Conservation (phyloP, 1,140 invertebrate genomes). For the Drosophila tani region DNA sequence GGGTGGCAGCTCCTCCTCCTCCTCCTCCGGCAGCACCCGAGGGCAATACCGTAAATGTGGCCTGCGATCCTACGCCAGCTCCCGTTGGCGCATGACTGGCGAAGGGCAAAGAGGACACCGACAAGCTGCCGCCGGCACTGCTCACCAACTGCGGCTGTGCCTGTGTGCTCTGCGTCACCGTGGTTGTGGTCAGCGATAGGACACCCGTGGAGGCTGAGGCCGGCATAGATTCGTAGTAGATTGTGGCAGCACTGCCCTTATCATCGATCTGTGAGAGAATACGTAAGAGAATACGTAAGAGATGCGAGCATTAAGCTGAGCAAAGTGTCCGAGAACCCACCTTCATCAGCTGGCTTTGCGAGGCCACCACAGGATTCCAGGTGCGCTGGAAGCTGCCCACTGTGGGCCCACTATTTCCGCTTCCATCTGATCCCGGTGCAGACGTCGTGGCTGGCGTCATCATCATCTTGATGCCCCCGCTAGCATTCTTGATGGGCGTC, state of each 20-base stretch:
- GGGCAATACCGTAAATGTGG: constrained; percentile 80
- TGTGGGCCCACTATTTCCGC: constrained; percentile 11
- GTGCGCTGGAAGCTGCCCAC: constrained; percentile 41
- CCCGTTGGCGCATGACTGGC: constrained; percentile 45
- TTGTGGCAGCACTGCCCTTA: constrained; percentile 73
- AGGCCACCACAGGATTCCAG: constrained; percentile 59
- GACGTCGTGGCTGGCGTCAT: constrained; percentile 65
- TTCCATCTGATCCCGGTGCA: background rate
- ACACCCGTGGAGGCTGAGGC: constrained; percentile 78
- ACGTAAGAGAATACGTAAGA: background rate
- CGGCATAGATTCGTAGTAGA: constrained; percentile 83
- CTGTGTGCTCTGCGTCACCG: constrained; percentile 75
- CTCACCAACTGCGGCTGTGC: constrained; percentile 71
- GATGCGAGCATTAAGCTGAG: too few relatives aligned
- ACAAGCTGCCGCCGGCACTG: constrained; percentile 56
- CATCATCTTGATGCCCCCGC: constrained; percentile 79
- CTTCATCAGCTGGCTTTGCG: constrained; percentile 44
- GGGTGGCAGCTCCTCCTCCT: constrained; percentile 44
- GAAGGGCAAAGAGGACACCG: constrained; percentile 77
- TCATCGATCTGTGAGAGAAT: constrained; percentile 39
- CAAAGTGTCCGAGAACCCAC: constrained; percentile 16
- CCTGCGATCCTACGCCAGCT: constrained; percentile 57
- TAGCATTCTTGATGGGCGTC: constrained; percentile 77
- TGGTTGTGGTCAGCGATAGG: constrained; percentile 76
- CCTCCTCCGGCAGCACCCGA: constrained; percentile 42